phyloP scores from a whole-genome alignment of 2,888 invertebrate genomes.

The Iselma pallidipennis region DNA sequence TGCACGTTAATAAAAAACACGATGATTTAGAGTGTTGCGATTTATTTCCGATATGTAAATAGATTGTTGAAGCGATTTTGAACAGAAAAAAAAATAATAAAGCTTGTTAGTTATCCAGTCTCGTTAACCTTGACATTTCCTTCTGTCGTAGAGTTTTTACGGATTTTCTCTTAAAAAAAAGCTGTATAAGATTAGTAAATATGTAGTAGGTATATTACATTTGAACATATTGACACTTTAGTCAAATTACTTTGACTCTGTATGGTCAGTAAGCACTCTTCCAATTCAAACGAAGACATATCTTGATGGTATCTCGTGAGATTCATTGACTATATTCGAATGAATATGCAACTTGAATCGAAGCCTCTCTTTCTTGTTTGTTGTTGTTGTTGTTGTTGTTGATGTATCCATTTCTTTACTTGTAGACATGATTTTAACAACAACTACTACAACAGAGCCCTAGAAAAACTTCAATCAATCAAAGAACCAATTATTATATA shows the following conservation, averaged over 20 bases:
- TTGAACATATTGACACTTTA: background rate
- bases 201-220: background rate
- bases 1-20: background rate
- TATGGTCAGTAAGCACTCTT: slow-evolving; percentile 3
- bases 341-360: slow-evolving; percentile 12
- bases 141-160: background rate
- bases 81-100: background rate
- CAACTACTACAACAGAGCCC: slow-evolving; percentile 20
- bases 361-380: background rate
- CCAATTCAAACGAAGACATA: slow-evolving; percentile 37
- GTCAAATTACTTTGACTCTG: background rate
- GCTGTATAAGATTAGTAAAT: background rate
- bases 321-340: slow-evolving; percentile 31
- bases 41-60: slow-evolving; percentile 8
- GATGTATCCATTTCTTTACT: background rate
- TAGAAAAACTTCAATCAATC: slow-evolving; percentile 38
- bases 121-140: background rate
- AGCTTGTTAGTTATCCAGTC: background rate
- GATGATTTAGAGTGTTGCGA: slow-evolving; percentile 6
- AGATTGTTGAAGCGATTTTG: background rate
- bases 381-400: background rate
- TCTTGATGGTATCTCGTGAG: slow-evolving; percentile 35
- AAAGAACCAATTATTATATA: slow-evolving; percentile 42
- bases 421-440: background rate
- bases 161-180: background rate